Percentiles rank a stretch among this genome's conserved stretches.
Evolutionary conservation across 2,113 vertebrate genomes (phyloP).

Genomic region (Ailurus styani): DNA sequence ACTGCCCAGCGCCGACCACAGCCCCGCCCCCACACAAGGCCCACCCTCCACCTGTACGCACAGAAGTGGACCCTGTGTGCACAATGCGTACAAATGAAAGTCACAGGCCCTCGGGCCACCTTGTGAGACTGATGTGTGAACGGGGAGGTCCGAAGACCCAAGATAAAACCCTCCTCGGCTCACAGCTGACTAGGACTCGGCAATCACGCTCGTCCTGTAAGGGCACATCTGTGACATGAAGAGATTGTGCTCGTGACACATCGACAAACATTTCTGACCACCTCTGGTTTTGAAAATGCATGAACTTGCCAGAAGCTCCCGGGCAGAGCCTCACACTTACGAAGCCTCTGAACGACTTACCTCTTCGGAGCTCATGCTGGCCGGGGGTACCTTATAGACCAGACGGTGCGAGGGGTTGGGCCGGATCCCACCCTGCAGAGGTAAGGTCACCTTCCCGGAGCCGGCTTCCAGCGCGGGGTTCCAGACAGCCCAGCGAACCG

Average conservation of each 20-base stretch:
- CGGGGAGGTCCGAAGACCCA: fast-evolving
- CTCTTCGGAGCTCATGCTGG: slow-evolving; percentile 76
- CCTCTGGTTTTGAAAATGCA: neutral
- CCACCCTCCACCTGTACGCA: neutral
- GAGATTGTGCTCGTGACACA: neutral
- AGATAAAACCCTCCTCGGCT: fast-evolving
- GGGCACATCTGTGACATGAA: fast-evolving
- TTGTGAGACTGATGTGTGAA: neutral
- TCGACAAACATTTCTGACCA: fast-evolving
- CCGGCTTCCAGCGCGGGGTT: slow-evolving; percentile 72
- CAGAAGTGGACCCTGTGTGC: neutral
- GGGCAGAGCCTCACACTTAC: fast-evolving
- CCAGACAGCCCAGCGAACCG: slow-evolving; percentile 91
- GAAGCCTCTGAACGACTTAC: slow-evolving; percentile 26
- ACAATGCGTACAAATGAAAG: neutral
- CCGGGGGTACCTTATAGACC: slow-evolving; percentile 83
- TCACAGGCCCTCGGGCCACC: neutral
- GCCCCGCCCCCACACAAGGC: fast-evolving
- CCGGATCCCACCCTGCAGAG: slow-evolving; percentile 83
- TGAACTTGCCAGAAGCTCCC: too few relatives aligned
- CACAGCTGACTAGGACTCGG: neutral
- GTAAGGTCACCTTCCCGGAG: slow-evolving; percentile 78
- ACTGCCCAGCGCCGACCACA: neutral
- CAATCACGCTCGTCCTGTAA: neutral
- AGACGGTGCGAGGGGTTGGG: slow-evolving; percentile 84